Evolutionary conservation across 2,113 vertebrate genomes (phyloP).

Genomic region (Lutjanus erythropterus): DNA sequence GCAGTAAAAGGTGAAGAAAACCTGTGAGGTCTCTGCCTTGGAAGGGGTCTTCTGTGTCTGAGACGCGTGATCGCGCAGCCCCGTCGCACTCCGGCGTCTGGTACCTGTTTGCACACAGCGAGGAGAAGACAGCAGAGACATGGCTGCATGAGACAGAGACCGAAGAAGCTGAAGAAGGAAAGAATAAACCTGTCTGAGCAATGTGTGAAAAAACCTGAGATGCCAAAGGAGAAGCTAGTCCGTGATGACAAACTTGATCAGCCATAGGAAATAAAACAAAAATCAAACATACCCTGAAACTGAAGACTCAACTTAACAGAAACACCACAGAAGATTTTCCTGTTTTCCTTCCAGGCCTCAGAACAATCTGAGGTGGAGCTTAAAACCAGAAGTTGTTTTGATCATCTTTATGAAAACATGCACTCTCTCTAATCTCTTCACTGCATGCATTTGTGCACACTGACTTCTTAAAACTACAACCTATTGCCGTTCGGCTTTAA

Average conservation of each 20-base stretch:
- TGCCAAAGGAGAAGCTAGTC: background rate
- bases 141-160: conserved; percentile 2
- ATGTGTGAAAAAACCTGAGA: conserved; percentile 9
- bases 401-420: background rate
- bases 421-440: background rate
- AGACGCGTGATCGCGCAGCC: conserved; percentile 86
- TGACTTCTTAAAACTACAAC: conserved; percentile 2
- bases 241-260: conserved; percentile 4
- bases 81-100: conserved; percentile 95
- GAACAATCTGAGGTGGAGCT: conserved; percentile 19
- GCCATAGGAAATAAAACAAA: background rate
- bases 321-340: background rate
- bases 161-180: background rate
- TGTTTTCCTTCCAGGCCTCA: conserved; percentile 44
- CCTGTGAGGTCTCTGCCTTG: conserved; percentile 95
- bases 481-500: background rate
- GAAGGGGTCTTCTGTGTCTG: conserved; percentile 92
- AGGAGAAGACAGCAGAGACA: conserved; percentile 30
- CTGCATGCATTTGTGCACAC: background rate
- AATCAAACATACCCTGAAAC: background rate
- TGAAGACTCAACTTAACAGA: conserved; percentile 22
- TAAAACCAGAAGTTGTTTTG: background rate
- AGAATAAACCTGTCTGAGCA: background rate
- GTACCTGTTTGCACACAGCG: conserved; percentile 87
- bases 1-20: conserved; percentile 54